Conservation (phyloP, 2,797 vertebrate genomes). For the Loriculus beryllinus region DNA sequence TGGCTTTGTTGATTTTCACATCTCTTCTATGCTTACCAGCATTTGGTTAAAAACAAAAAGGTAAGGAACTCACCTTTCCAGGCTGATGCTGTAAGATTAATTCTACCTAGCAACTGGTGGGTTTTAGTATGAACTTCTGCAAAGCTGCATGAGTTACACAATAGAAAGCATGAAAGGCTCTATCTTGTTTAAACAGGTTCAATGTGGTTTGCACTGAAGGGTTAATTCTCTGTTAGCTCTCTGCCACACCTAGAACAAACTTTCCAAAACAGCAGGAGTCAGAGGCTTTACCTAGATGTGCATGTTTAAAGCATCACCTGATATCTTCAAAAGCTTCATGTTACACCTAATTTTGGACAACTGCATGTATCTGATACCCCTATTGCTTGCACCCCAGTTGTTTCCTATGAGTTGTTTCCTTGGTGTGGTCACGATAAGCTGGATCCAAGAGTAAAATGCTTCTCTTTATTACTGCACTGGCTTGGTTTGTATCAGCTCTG, state of each 20-base stretch:
- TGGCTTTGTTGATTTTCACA: background rate
- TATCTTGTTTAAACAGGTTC: background rate
- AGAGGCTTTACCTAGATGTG: background rate
- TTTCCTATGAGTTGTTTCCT: background rate
- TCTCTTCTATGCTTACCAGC: background rate
- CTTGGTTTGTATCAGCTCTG: background rate
- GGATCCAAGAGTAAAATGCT: background rate
- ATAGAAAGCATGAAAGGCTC: background rate
- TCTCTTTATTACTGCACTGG: background rate
- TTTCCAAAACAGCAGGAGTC: background rate
- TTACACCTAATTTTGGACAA: background rate
- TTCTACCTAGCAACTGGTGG: background rate
- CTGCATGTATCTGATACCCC: background rate
- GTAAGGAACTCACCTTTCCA: background rate
- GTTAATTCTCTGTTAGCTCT: background rate
- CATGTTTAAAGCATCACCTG: background rate
- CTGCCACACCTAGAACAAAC: background rate
- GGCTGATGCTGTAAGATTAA: background rate
- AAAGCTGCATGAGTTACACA: background rate
- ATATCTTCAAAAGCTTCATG: background rate
- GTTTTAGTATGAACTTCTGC: conserved; percentile 26
- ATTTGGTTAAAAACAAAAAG: background rate
- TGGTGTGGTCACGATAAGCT: background rate
- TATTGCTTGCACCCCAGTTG: background rate
- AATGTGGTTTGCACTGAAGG: background rate